A percentile compares a stretch with the other conserved stretches of the same genome.
These are phyloP conservation scores for Monopis laevigella DNA, from an alignment of 2,888 invertebrate species.

Conservation along the genomic window DNA sequence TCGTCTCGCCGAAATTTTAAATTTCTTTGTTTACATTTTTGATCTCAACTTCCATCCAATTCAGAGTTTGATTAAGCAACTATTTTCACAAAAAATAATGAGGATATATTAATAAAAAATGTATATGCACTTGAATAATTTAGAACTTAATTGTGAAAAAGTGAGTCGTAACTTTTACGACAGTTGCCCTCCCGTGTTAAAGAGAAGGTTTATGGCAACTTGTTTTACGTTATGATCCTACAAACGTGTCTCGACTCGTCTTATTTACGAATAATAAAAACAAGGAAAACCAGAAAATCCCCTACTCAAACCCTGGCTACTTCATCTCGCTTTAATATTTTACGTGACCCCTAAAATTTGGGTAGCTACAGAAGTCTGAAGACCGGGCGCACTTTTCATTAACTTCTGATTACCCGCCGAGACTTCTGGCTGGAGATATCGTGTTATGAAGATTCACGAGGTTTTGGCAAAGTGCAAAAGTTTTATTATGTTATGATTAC, in stretches of 20 bases:
- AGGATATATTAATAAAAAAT: too few relatives aligned
- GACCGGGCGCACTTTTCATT: conserved; percentile 60
- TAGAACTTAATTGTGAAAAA: conserved; percentile 12
- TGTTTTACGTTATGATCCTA: conserved; percentile 56
- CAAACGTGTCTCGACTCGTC: conserved; percentile 42
- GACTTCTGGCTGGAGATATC: conserved; percentile 41
- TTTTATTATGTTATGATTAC: conserved; percentile 64
- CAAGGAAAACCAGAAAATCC: conserved; percentile 53
- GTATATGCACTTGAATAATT: too few relatives aligned
- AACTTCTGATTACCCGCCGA: conserved; percentile 59
- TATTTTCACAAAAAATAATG: too few relatives aligned
- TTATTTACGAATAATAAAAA: conserved; percentile 67
- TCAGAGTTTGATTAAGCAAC: too few relatives aligned
- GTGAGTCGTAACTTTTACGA: conserved; percentile 40
- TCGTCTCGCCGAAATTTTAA: too few relatives aligned
- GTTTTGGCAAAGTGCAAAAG: conserved; percentile 60
- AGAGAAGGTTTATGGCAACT: conserved; percentile 47
- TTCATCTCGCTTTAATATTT: conserved; percentile 66
- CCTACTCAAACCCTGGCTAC: conserved; percentile 46
- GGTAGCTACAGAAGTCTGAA: conserved; percentile 35
- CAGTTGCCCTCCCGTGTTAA: conserved; percentile 27
- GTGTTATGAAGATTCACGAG: conserved; percentile 42
- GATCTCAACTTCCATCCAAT: too few relatives aligned
- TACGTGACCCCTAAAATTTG: conserved; percentile 36
- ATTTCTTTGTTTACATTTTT: too few relatives aligned